phyloP scores from a whole-genome alignment of 2,888 invertebrate genomes.

The Pinctada fucata region DNA sequence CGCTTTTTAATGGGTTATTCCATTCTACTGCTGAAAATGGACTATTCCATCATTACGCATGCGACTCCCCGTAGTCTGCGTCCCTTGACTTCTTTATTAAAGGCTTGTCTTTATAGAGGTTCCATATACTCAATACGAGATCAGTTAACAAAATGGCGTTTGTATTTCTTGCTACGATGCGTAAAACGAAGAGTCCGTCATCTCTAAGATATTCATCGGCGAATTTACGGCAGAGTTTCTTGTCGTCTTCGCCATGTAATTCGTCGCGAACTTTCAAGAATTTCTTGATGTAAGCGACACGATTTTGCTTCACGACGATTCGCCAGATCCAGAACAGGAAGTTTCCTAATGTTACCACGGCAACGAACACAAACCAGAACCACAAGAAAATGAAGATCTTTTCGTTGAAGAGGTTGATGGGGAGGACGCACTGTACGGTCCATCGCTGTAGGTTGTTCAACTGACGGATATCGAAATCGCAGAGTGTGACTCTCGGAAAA shows the following conservation, averaged over 20 bases:
- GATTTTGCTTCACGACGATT: slow-evolving; percentile 60
- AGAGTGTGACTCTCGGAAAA: slow-evolving; percentile 68
- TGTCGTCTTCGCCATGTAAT: slow-evolving; percentile 64
- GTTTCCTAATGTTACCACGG: slow-evolving; percentile 61
- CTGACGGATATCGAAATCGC: slow-evolving; percentile 70
- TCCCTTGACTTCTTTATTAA: slow-evolving; percentile 59
- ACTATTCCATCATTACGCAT: slow-evolving; percentile 38
- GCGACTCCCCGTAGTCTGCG: slow-evolving; percentile 57
- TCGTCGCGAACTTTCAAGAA: slow-evolving; percentile 67
- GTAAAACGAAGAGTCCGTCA: slow-evolving; percentile 67
- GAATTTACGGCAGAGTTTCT: slow-evolving; percentile 65
- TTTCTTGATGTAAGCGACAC: slow-evolving; percentile 66
- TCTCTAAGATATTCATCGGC: slow-evolving; percentile 69
- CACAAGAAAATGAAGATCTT: slow-evolving; percentile 71
- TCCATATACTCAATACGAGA: slow-evolving; percentile 65
- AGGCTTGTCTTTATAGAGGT: slow-evolving; percentile 64
- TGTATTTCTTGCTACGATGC: slow-evolving; percentile 68
- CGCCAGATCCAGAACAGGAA: slow-evolving; percentile 70
- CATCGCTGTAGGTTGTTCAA: slow-evolving; percentile 68
- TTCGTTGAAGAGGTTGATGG: slow-evolving; percentile 72
- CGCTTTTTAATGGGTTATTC: no score
- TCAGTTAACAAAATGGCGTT: slow-evolving; percentile 70
- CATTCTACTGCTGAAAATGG: neutral
- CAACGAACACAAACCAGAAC: slow-evolving; percentile 71
- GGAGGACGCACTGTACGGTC: slow-evolving; percentile 68